Percentiles rank a stretch among this genome's conserved stretches.
Evolutionary conservation across 2,888 invertebrate species (phyloP).

Genomic region (Acronicta psi): DNA sequence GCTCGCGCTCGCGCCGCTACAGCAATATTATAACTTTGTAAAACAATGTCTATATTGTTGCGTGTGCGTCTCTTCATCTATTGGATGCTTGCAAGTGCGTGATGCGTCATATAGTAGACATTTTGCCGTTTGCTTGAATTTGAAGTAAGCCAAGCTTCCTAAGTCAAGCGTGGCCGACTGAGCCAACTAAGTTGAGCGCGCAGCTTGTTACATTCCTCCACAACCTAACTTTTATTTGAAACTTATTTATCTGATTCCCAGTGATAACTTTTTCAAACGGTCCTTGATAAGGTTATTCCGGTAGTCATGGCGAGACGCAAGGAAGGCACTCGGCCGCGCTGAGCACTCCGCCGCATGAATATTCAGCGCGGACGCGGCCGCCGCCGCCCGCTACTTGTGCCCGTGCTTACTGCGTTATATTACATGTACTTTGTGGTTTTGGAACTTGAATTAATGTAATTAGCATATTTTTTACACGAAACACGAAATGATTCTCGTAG

Average conservation of each 20-base stretch:
- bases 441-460: constrained; percentile 8
- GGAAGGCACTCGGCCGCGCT: constrained; percentile 19
- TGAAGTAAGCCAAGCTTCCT: no score
- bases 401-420: constrained; percentile 22
- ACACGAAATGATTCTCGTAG: background rate
- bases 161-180: no score
- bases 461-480: constrained; percentile 9
- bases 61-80: no score
- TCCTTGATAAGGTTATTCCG: constrained; percentile 26
- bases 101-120: no score
- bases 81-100: no score
- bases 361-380: constrained; percentile 26
- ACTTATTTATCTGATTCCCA: constrained; percentile 1
- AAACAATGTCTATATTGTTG: no score
- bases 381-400: constrained; percentile 4
- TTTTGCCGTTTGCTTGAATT: no score
- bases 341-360: constrained; percentile 37
- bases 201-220: no score
- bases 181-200: no score
- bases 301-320: constrained; percentile 10
- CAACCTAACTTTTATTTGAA: constrained; percentile 2
- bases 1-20: no score
- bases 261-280: constrained; percentile 16
- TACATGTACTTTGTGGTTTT: constrained; percentile 16
- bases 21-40: no score